Conservation (phyloP, 2,797 vertebrate species). For the Dromococcyx pavoninus region DNA sequence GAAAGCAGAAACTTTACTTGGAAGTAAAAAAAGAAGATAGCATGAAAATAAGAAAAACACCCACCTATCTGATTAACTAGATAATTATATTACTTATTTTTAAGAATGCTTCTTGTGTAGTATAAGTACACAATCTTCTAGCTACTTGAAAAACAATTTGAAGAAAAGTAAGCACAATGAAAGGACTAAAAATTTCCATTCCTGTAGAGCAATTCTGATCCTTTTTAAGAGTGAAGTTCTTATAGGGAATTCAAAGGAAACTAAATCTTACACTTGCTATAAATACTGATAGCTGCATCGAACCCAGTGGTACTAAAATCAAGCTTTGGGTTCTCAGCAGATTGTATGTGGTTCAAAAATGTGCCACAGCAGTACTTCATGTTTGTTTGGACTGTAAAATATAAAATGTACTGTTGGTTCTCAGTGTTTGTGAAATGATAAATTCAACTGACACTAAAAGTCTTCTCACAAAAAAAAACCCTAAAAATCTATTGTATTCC, state of each 20-base stretch:
- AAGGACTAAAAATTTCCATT: conserved; percentile 2
- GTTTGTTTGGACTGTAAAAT: conserved; percentile 46
- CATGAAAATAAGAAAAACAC: background rate
- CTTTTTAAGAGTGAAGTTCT: background rate
- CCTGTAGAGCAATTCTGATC: background rate
- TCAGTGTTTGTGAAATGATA: background rate
- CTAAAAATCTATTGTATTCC: background rate
- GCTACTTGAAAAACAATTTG: conserved; percentile 11
- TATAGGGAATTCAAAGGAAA: background rate
- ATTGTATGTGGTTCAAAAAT: background rate
- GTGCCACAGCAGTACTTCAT: background rate
- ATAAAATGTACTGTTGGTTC: background rate
- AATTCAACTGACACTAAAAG: conserved; percentile 21
- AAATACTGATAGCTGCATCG: conserved; percentile 18
- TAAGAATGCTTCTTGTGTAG: background rate
- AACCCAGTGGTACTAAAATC: background rate
- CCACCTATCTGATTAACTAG: background rate
- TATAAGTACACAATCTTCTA: background rate
- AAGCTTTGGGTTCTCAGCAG: background rate
- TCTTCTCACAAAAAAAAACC: background rate
- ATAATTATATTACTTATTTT: conserved; percentile 29
- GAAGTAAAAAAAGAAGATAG: background rate
- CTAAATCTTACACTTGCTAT: background rate
- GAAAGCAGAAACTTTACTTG: background rate
- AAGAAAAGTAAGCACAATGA: background rate